Evolutionary conservation across 2,888 invertebrate species (phyloP).

Genomic region (Conus canariensis): DNA sequence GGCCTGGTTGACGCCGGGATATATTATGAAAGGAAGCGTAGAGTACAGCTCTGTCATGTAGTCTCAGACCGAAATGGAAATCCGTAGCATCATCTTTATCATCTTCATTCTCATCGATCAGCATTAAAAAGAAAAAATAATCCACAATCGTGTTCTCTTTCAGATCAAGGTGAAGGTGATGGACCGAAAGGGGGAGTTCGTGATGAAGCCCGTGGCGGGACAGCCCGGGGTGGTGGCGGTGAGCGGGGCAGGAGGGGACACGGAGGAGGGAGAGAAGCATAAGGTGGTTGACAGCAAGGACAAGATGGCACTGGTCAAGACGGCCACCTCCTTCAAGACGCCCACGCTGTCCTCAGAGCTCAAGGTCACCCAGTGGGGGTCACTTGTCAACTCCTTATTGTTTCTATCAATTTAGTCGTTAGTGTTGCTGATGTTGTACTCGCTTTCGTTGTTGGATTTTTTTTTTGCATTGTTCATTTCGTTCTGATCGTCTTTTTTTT

Average conservation of each 20-base stretch:
- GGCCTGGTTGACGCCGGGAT: too few species aligned
- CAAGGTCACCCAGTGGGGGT: conserved; percentile 47
- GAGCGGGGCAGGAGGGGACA: not conserved
- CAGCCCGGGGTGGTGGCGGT: conserved; percentile 43
- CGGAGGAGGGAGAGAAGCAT: conserved; percentile 44
- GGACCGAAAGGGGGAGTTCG: conserved; percentile 59
- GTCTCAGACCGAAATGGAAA: too few species aligned
- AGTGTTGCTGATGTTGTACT: not conserved
- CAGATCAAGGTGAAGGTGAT: conserved; percentile 59
- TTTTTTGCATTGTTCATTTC: too few species aligned
- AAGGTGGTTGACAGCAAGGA: conserved; percentile 53
- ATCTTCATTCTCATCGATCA: too few species aligned
- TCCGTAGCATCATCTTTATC: too few species aligned
- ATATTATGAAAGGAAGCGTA: too few species aligned
- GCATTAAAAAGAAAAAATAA: too few species aligned
- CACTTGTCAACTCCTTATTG: not conserved
- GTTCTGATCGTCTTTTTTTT: too few species aligned
- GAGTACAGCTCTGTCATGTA: too few species aligned
- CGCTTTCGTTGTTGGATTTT: too few species aligned
- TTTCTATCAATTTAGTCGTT: not conserved
- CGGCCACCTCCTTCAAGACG: conserved; percentile 57
- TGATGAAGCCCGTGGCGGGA: conserved; percentile 58
- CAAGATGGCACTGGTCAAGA: conserved; percentile 62
- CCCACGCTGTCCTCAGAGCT: conserved; percentile 65
- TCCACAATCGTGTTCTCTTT: not conserved